Conservation (phyloP, 2,113 vertebrate species). For the Semicossyphus pulcher region DNA sequence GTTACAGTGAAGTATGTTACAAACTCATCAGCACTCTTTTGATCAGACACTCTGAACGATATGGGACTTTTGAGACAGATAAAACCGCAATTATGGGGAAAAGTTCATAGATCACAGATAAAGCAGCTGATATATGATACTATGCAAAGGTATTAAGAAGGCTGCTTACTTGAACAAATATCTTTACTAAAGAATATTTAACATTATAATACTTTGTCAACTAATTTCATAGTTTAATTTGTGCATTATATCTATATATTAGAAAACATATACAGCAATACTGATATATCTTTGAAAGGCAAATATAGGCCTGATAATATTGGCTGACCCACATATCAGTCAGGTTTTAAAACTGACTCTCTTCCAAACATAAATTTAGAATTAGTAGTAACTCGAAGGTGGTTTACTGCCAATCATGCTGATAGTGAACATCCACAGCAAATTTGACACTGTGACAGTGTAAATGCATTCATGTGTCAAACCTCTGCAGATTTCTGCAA, state of each 20-base stretch:
- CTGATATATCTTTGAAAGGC: too few relatives aligned
- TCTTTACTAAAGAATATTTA: background rate
- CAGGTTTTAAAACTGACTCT: too few relatives aligned
- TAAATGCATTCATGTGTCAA: background rate
- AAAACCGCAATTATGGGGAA: background rate
- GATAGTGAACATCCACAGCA: background rate
- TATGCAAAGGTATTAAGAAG: background rate
- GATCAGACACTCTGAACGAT: background rate
- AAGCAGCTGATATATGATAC: background rate
- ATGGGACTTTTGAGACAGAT: background rate
- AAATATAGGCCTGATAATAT: background rate
- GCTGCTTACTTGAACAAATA: background rate
- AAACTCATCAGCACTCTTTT: background rate
- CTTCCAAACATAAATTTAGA: too few relatives aligned
- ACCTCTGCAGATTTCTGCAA: background rate
- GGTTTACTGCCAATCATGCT: background rate
- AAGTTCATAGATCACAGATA: background rate
- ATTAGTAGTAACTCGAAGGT: background rate
- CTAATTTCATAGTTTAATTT: too few relatives aligned
- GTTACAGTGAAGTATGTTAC: background rate
- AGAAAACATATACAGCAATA: too few relatives aligned
- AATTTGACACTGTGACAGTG: background rate
- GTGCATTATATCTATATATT: too few relatives aligned
- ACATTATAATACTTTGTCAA: too few relatives aligned
- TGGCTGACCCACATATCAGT: too few relatives aligned